Base-by-base conservation (phyloP, 64 coral and sea anemone genomes). In the Pocillopora damicornis region DNA sequence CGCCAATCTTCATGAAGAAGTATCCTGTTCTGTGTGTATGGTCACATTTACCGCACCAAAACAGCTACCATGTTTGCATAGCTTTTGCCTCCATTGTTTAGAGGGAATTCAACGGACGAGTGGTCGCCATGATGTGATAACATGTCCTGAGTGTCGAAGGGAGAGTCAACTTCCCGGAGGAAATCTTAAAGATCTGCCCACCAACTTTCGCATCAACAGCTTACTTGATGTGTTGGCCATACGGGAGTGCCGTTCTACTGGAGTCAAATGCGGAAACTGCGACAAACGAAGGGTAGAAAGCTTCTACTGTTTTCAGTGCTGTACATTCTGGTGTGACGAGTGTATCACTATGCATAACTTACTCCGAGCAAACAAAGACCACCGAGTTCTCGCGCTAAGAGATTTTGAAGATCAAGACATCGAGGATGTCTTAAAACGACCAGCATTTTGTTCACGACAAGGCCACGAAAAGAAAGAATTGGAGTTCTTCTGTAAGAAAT, bases 361-460 rank as follows among this genome's bases (percentile, higher is more conserved):
- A 71, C n/a, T 71, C 67, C 20, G 20, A 23, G 22, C n/a, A 5
- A 71, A 71, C 11, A 71, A 23, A 22, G 67, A 23, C 2, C 67
- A 71, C 20, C 18, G 67, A 10, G 67, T 71, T 20, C 25, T 71
- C 9, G 67, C 67, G 5, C 67, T 71, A 7, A 71, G 5, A 23
- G 67, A 71, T n/a, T 71, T 71, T n/a, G 5, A 30, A 71, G 67
- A 71, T 71, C 67, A 71, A 71, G 67, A 71, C 67, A 71, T 71
- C 67, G 20, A n/a, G 67, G 20, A 71, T 11, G 67, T 71, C 18
- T 71, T 71, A 71, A 71, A 71, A 23, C 67, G 67, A 30, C 67
- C 67, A 71, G 67, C 67, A 23, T 71, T 71, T 71, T 71, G 66
- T 1, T 0, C 17, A 69, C 20, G 23, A 23, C 66, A 17, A n/a